A percentile compares a stretch with the other conserved stretches of the same genome.
Evolutionary conservation across 2,113 vertebrate species (phyloP).

Genomic region (Platichthys stellatus): DNA sequence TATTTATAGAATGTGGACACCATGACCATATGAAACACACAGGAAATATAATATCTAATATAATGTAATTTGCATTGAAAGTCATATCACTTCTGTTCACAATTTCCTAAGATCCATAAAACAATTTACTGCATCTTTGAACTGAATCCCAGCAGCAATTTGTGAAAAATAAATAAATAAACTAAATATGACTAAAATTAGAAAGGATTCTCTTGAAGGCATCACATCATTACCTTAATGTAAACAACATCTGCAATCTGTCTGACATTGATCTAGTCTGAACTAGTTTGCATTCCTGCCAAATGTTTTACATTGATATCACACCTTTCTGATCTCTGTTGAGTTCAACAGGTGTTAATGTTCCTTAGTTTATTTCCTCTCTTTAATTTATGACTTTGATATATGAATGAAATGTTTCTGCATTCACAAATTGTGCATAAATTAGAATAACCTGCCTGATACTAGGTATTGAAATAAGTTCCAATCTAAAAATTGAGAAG

Average conservation of each 20-base stretch:
- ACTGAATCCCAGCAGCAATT: conserved; percentile 28
- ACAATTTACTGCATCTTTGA: conserved; percentile 33
- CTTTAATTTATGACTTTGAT: no score
- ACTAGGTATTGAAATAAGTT: no score
- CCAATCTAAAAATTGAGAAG: no score
- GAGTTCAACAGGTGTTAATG: not conserved
- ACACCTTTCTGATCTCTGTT: no score
- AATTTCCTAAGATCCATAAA: conserved; percentile 6
- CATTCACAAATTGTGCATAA: no score
- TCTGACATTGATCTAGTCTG: not conserved
- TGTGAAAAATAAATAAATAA: conserved; percentile 44
- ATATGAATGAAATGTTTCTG: no score
- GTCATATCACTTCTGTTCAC: not conserved
- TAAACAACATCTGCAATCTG: not conserved
- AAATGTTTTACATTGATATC: not conserved
- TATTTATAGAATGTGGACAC: conserved; percentile 20
- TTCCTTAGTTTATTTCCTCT: no score
- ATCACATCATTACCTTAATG: conserved; percentile 1
- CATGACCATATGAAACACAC: conserved; percentile 5
- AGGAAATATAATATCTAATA: not conserved
- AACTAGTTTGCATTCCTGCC: not conserved
- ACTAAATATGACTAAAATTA: not conserved
- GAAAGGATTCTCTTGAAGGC: conserved; percentile 10
- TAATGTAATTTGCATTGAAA: not conserved
- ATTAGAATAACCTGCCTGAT: no score